Evolutionary conservation across 2,113 vertebrate genomes (phyloP), one percentile per base, ranked within the genome.

Genomic region (Porphyrio hochstetteri): DNA sequence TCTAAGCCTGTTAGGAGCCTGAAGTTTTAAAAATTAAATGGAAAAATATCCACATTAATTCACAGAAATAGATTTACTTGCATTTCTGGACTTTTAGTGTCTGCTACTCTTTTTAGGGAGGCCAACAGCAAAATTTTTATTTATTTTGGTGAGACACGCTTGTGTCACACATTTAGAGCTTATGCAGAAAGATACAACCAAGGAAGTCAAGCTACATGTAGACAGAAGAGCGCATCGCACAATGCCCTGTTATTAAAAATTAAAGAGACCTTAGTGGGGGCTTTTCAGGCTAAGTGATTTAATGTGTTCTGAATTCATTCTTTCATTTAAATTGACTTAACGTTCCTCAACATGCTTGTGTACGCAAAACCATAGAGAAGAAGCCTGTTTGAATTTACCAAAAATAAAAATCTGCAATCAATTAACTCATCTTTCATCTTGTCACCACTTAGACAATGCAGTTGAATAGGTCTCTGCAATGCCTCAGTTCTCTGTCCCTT

Each of bases 401-500:
- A 78, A 95, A 96, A 94, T 88, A 96, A 95, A 92, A 68, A 68
- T 82, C 93, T 97, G 95, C 92, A 71, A 36, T 90, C 88, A 94
- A 96, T 96, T 93, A 97, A 72, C 57, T 92, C 95, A 92, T 94
- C 82, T 92, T 92, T 94, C 92, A 94, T 93, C 67, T 77, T 96
- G 92, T 96, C 95, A 86, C 70, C 95, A 81, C 86, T 92, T 81
- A 81, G 63, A 94, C 93, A 97, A 94, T 93, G 90, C 16, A 93
- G 63, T 8, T 90, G 85, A 94, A 88, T 77, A 90, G 46, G 64
- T 68, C 87, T 81, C 85, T 86, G 42, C 76, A 78, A 57, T 64
- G 93, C 82, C 86, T 92, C 16, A 20, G 59, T 83, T 59, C 59
- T 74, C 55, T 36, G 52, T 92, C 96, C 69, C 93, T 83, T 0